phyloP scores from a whole-genome alignment of 2,888 invertebrate species.

The Drosophila monieri region DNA sequence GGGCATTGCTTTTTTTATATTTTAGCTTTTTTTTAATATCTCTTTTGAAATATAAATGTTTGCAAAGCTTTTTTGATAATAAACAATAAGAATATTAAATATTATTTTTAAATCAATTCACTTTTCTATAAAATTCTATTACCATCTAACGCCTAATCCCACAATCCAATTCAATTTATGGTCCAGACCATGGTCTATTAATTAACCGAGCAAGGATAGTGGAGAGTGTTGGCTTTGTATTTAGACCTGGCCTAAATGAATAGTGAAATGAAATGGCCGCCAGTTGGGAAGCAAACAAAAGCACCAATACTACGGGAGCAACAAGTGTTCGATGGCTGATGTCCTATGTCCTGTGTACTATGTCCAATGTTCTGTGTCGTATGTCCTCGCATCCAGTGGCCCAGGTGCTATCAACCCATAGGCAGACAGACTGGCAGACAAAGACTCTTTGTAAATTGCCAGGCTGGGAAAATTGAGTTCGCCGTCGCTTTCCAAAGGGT shows the following conservation, averaged over 20 bases:
- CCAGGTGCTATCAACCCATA: slow-evolving; percentile 26
- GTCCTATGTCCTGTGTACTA: slow-evolving; percentile 12
- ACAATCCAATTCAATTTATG: slow-evolving; percentile 8
- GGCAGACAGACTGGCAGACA: slow-evolving; percentile 29
- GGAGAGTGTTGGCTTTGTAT: slow-evolving; percentile 24
- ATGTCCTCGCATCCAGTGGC: slow-evolving; percentile 9
- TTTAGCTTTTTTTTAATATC: no score
- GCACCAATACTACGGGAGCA: not conserved
- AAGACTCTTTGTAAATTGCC: slow-evolving; percentile 25
- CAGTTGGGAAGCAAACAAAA: slow-evolving; percentile 13
- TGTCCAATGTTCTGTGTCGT: slow-evolving; percentile 26
- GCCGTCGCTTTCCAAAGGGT: slow-evolving; percentile 39
- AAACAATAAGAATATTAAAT: no score
- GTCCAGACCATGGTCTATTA: slow-evolving; percentile 21
- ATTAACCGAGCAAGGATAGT: slow-evolving; percentile 28
- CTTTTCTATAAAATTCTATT: no score
- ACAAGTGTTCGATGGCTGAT: slow-evolving; percentile 10
- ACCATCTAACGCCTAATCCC: slow-evolving; percentile 12
- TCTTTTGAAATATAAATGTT: no score
- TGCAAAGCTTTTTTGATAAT: no score
- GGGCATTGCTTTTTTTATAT: slow-evolving; percentile 19
- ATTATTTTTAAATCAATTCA: no score
- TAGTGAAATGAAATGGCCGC: slow-evolving; percentile 55
- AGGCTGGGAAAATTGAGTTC: slow-evolving; percentile 52
- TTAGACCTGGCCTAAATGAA: slow-evolving; percentile 49